Evolutionary conservation across 2,113 vertebrate genomes (phyloP).

Genomic region (Austrofundulus limnaeus): DNA sequence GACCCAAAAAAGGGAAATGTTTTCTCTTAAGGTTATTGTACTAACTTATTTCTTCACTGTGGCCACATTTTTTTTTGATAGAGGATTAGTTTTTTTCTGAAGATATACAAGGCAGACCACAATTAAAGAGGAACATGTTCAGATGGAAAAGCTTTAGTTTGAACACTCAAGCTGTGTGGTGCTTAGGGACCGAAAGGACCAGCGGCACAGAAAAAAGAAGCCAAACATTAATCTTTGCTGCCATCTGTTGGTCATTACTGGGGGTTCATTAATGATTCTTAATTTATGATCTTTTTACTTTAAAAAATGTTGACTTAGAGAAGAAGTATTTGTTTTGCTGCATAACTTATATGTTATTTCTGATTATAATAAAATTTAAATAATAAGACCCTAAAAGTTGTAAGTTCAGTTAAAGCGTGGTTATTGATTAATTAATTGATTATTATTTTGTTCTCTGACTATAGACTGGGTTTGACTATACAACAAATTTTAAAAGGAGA

Average conservation of each 20-base stretch:
- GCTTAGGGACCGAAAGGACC: slow-evolving; percentile 83
- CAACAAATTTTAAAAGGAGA: background rate
- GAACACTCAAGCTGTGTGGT: slow-evolving; percentile 60
- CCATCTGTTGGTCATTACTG: slow-evolving; percentile 68
- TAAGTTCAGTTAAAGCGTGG: background rate
- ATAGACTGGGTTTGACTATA: background rate
- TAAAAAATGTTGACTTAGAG: background rate
- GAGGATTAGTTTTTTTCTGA: background rate
- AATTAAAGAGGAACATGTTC: slow-evolving; percentile 1
- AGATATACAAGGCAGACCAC: background rate
- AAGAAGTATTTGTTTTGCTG: background rate
- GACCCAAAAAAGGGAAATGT: background rate
- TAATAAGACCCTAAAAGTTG: too few relatives aligned
- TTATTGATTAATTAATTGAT: background rate
- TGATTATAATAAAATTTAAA: too few relatives aligned
- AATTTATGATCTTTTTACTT: background rate
- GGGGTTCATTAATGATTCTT: too few relatives aligned
- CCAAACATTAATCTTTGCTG: slow-evolving; percentile 65
- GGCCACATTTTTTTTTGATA: background rate
- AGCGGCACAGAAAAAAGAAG: slow-evolving; percentile 41
- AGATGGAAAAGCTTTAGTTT: slow-evolving; percentile 26
- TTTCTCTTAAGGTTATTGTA: background rate
- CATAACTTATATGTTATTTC: background rate
- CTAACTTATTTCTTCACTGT: background rate
- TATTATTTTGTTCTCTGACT: background rate